phyloP scores from a whole-genome alignment of 2,113 vertebrate genomes.

The Neogobius melanostomus region DNA sequence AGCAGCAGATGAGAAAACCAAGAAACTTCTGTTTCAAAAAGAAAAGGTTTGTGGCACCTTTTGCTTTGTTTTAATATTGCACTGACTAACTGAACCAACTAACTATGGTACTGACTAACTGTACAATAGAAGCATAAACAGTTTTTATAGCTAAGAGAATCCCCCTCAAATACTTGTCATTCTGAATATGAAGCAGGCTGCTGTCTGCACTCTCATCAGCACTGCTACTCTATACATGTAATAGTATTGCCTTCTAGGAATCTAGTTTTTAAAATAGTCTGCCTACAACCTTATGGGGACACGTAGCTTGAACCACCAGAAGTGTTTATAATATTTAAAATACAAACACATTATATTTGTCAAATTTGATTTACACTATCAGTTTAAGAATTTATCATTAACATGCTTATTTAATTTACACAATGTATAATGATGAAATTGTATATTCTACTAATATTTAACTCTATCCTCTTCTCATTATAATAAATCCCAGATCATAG shows the following conservation, averaged over 20 bases:
- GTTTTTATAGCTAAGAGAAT: slow-evolving; percentile 9
- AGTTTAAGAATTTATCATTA: too few relatives aligned
- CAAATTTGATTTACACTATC: too few relatives aligned
- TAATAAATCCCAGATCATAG: slow-evolving; percentile 85
- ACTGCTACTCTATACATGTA: slow-evolving; percentile 23
- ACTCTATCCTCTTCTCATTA: neutral
- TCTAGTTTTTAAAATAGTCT: slow-evolving; percentile 50
- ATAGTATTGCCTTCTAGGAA: slow-evolving; percentile 43
- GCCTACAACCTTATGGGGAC: neutral
- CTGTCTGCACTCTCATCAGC: neutral
- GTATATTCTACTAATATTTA: neutral
- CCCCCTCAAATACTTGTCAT: neutral
- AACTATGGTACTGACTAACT: neutral
- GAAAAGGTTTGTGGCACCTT: slow-evolving; percentile 82
- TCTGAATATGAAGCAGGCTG: neutral
- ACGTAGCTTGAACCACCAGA: neutral
- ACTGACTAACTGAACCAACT: too few relatives aligned
- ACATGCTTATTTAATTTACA: too few relatives aligned
- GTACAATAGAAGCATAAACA: neutral
- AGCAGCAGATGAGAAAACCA: slow-evolving; percentile 83
- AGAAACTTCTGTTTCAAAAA: slow-evolving; percentile 83
- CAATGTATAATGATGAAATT: too few relatives aligned
- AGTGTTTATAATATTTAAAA: neutral
- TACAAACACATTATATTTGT: neutral
- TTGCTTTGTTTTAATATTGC: neutral